These are phyloP conservation scores for Cynaeus angustus DNA, from an alignment of 2,888 invertebrate genomes.

Conservation along the genomic window DNA sequence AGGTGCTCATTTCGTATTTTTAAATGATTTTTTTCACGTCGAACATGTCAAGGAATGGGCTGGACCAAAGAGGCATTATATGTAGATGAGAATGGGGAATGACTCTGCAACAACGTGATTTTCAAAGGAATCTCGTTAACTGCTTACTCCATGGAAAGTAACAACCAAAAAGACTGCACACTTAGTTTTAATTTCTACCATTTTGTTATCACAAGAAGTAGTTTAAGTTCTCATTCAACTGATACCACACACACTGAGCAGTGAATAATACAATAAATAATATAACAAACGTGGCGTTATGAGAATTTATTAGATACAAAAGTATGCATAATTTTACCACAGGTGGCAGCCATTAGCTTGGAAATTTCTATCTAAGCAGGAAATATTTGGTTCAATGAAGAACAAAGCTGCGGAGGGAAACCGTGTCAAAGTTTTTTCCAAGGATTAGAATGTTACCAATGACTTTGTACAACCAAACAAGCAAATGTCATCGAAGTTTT, in stretches of 20 bases:
- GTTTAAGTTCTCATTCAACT: slow-evolving; percentile 17
- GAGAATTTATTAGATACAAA: slow-evolving; percentile 16
- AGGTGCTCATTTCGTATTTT: slow-evolving; percentile 42
- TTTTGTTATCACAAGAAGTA: neutral
- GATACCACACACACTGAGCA: slow-evolving; percentile 22
- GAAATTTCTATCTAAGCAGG: neutral
- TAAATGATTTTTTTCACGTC: slow-evolving; percentile 16
- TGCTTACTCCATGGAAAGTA: slow-evolving; percentile 18
- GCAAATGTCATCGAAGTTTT: slow-evolving; percentile 1
- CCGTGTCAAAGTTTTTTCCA: slow-evolving; percentile 4
- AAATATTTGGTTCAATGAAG: neutral
- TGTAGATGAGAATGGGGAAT: slow-evolving; percentile 54
- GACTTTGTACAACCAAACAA: neutral
- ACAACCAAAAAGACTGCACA: slow-evolving; percentile 7
- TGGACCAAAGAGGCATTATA: slow-evolving; percentile 54
- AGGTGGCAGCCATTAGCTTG: slow-evolving; percentile 10
- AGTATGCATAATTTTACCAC: slow-evolving; percentile 19
- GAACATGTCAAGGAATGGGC: slow-evolving; percentile 50
- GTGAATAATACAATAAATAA: slow-evolving; percentile 6
- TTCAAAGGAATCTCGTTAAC: slow-evolving; percentile 44
- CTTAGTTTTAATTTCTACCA: slow-evolving; percentile 8
- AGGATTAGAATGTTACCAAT: neutral
- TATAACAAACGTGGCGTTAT: slow-evolving; percentile 7
- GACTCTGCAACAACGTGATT: slow-evolving; percentile 48
- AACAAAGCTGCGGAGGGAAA: neutral